Evolutionary conservation across 1,140 invertebrate genomes (phyloP).

Genomic region (Rhynchophorus ferrugineus): DNA sequence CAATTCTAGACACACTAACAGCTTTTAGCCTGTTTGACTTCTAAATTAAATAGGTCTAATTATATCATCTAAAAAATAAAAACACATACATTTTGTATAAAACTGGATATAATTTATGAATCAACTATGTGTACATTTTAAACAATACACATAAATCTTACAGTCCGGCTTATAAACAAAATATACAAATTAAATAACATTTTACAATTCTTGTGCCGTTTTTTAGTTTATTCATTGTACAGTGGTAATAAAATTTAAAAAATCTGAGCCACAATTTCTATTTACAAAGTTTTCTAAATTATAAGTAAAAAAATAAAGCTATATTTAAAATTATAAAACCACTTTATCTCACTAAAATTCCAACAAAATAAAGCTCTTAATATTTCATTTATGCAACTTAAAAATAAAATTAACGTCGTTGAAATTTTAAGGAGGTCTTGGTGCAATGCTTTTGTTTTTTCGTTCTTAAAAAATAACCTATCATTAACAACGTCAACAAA

Average conservation of each 20-base stretch:
- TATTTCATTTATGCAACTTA: slow-evolving; percentile 11
- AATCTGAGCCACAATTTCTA: slow-evolving; percentile 23
- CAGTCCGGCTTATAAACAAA: slow-evolving; percentile 35
- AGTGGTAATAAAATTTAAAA: slow-evolving; percentile 25
- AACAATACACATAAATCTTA: slow-evolving; percentile 36
- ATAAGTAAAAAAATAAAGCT: slow-evolving; percentile 23
- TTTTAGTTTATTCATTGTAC: slow-evolving; percentile 26
- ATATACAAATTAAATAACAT: slow-evolving; percentile 35
- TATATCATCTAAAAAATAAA: too few relatives aligned
- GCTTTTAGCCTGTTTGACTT: too few relatives aligned
- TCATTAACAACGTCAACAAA: slow-evolving; percentile 24
- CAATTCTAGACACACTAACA: too few relatives aligned
- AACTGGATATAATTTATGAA: slow-evolving; percentile 39
- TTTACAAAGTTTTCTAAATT: slow-evolving; percentile 20
- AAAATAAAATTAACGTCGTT: not conserved
- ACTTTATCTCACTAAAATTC: slow-evolving; percentile 11
- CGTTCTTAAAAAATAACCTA: slow-evolving; percentile 8
- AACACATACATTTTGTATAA: slow-evolving; percentile 28
- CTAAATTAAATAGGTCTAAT: too few relatives aligned
- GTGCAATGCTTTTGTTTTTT: too few relatives aligned
- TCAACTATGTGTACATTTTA: slow-evolving; percentile 38
- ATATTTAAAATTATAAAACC: slow-evolving; percentile 12
- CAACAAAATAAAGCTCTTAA: slow-evolving; percentile 15
- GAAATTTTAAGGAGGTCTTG: not conserved
- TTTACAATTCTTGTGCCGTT: slow-evolving; percentile 26